Evolutionary conservation across 2,113 vertebrate species (phyloP).

Genomic region (Jaculus jaculus): DNA sequence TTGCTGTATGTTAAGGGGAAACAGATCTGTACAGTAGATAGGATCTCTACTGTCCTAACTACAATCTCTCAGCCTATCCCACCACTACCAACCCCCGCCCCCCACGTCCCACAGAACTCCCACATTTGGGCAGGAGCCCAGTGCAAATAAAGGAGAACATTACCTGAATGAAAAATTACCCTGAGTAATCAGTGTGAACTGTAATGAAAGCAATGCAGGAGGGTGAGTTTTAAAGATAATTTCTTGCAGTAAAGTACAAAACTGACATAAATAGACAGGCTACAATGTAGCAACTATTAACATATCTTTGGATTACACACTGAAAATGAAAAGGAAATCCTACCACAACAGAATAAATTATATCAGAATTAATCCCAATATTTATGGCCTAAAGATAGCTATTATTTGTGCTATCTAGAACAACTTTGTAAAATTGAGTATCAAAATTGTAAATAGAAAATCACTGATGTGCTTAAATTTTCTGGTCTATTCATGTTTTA

Average conservation of each 20-base stretch:
- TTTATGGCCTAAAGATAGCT: constrained; percentile 39
- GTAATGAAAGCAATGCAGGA: neutral
- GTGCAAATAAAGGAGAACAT: neutral
- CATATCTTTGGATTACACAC: constrained; percentile 23
- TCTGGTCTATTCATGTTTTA: constrained; percentile 41
- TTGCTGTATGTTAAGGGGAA: neutral
- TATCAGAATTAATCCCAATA: neutral
- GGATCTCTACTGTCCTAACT: neutral
- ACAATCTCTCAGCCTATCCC: neutral
- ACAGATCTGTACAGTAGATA: neutral
- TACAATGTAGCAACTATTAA: constrained; percentile 27
- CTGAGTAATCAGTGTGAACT: neutral
- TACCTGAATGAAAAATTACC: constrained; percentile 8
- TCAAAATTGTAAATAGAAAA: constrained; percentile 65
- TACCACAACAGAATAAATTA: constrained; percentile 27
- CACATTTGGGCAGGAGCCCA: neutral
- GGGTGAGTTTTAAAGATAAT: constrained; percentile 11
- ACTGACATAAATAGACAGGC: constrained; percentile 32
- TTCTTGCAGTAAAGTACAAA: constrained; percentile 28
- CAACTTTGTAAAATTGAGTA: constrained; percentile 52
- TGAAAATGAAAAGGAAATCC: neutral
- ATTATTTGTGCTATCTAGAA: constrained; percentile 40
- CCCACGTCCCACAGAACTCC: neutral
- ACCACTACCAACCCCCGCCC: neutral
- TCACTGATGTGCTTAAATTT: constrained; percentile 29